These are phyloP conservation scores for Aporophyla lueneburgensis DNA, from an alignment of 2,888 invertebrate genomes.

Conservation along the genomic window DNA sequence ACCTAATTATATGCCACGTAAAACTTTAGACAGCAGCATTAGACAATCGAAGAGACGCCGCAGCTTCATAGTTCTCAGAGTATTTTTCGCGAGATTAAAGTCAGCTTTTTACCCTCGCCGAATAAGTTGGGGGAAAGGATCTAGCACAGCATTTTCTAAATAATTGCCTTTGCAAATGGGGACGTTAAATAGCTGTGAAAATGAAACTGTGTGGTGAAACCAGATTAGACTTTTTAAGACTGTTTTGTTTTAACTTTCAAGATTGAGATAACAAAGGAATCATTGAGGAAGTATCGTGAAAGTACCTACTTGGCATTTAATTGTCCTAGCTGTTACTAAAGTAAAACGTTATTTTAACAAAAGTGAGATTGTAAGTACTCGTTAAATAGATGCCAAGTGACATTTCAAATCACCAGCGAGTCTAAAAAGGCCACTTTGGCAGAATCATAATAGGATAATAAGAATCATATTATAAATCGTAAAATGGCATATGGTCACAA, in stretches of 20 bases:
- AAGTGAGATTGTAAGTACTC: background rate
- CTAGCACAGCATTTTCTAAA: slow-evolving; percentile 64
- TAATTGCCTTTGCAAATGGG: slow-evolving; percentile 59
- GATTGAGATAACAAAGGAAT: slow-evolving; percentile 6
- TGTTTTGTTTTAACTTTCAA: slow-evolving; percentile 25
- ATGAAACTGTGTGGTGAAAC: slow-evolving; percentile 42
- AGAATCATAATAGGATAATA: too few species aligned
- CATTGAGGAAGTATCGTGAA: background rate
- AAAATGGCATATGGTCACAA: too few species aligned
- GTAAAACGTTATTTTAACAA: background rate
- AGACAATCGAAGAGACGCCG: slow-evolving; percentile 42
- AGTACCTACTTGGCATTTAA: background rate
- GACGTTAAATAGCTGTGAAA: slow-evolving; percentile 55
- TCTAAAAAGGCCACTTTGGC: too few species aligned
- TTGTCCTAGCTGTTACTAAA: background rate
- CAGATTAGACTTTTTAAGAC: slow-evolving; percentile 43
- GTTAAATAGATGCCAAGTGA: background rate
- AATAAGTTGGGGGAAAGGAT: slow-evolving; percentile 59
- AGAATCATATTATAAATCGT: too few species aligned
- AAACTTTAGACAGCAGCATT: slow-evolving; percentile 26
- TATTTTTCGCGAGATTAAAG: slow-evolving; percentile 62
- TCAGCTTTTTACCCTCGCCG: slow-evolving; percentile 56
- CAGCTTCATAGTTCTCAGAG: slow-evolving; percentile 54
- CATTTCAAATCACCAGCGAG: background rate
- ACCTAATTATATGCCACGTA: background rate